Evolutionary conservation across 2,113 vertebrate genomes (phyloP).

Genomic region (Lasiurus cinereus): DNA sequence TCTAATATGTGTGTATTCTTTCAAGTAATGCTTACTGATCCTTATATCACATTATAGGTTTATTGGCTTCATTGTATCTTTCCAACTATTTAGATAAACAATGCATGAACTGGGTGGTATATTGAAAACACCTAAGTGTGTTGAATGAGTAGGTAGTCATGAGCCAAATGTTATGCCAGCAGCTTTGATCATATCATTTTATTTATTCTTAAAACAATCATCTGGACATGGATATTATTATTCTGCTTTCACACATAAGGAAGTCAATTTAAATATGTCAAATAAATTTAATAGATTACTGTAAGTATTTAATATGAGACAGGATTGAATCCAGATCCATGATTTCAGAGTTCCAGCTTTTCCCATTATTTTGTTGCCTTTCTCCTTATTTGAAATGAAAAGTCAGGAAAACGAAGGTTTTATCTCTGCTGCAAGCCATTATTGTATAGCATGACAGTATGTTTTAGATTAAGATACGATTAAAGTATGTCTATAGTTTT

Average conservation of each 20-base stretch:
- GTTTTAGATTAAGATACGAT: neutral
- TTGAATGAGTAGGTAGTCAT: neutral
- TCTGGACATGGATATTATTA: neutral
- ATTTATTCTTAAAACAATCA: neutral
- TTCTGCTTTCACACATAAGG: neutral
- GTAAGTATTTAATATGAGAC: neutral
- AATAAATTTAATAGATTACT: neutral
- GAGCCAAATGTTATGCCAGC: neutral
- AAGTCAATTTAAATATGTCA: conserved; percentile 11
- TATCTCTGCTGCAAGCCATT: neutral
- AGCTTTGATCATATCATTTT: neutral
- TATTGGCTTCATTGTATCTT: neutral
- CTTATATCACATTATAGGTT: neutral
- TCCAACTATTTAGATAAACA: neutral
- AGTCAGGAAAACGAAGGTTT: neutral
- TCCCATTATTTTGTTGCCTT: neutral
- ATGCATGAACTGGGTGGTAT: neutral
- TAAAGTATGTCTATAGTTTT: neutral
- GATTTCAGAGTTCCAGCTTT: neutral
- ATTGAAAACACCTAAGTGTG: neutral
- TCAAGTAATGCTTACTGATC: neutral
- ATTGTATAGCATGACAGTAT: neutral
- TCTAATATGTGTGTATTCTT: neutral
- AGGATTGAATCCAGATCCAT: neutral
- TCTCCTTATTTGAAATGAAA: conserved; percentile 38